Evolutionary conservation across 2,797 vertebrate species (phyloP).

Genomic region (Oryzias sinensis): DNA sequence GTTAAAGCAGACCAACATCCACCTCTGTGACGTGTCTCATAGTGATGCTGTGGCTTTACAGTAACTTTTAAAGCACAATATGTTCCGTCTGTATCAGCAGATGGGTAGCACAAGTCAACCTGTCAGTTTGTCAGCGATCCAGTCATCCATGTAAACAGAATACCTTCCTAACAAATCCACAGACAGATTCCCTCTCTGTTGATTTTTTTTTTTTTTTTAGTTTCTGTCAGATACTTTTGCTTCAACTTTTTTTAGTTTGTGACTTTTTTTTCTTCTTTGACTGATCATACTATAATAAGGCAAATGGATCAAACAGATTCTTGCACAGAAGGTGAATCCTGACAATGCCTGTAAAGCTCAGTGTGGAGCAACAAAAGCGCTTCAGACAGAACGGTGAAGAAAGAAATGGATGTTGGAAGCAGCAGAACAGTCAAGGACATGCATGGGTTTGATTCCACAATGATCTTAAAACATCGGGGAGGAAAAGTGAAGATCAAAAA

Average conservation of each 20-base stretch:
- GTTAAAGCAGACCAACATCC: neutral
- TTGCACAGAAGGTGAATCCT: slow-evolving; percentile 22
- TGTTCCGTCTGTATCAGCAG: slow-evolving; percentile 10
- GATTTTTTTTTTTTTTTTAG: neutral
- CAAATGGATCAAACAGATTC: slow-evolving; percentile 18
- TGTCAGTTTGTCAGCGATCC: slow-evolving; percentile 33
- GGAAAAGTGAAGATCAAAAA: slow-evolving; percentile 41
- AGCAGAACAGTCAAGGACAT: slow-evolving; percentile 25
- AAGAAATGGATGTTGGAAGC: slow-evolving; percentile 33
- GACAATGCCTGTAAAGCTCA: slow-evolving; percentile 42
- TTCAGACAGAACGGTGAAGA: slow-evolving; percentile 40
- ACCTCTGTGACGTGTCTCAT: neutral
- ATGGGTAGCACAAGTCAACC: slow-evolving; percentile 18
- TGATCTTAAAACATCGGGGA: slow-evolving; percentile 31
- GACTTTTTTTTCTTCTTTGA: neutral
- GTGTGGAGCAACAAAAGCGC: slow-evolving; percentile 42
- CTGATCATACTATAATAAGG: slow-evolving; percentile 17
- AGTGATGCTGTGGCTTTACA: neutral
- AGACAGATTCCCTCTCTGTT: neutral
- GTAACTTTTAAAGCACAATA: neutral
- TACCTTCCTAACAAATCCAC: neutral
- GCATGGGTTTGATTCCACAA: slow-evolving; percentile 32
- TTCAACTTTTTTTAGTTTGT: neutral
- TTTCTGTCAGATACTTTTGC: too few relatives aligned
- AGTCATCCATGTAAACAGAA: slow-evolving; percentile 16